Evolutionary conservation across 2,797 vertebrate species (phyloP).

Genomic region (Lophotriccus pileatus): DNA sequence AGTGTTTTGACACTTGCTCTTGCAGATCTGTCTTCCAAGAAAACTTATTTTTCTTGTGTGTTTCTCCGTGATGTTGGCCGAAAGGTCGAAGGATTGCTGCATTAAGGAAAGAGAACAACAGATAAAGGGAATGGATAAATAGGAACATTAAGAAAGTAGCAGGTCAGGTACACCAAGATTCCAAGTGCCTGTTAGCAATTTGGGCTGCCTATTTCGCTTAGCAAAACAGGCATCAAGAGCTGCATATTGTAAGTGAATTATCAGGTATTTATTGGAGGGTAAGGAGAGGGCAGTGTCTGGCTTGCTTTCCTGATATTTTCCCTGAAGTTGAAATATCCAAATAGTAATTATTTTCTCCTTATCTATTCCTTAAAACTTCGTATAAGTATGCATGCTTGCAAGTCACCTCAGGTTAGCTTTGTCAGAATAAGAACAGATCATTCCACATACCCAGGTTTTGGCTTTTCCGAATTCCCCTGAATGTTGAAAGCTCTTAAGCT

Average conservation of each 20-base stretch:
- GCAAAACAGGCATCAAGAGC: background rate
- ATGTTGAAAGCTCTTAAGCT: background rate
- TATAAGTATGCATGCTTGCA: background rate
- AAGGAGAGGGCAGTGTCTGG: background rate
- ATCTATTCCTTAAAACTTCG: background rate
- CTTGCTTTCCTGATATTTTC: background rate
- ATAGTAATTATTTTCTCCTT: background rate
- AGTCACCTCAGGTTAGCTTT: background rate
- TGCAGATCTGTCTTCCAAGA: rapidly evolving
- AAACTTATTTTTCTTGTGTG: background rate
- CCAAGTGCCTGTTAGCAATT: background rate
- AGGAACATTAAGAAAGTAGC: background rate
- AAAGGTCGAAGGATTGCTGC: background rate
- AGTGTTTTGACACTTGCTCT: background rate
- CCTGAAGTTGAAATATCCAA: background rate
- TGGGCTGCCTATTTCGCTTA: background rate
- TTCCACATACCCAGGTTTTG: background rate
- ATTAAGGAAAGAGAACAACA: background rate
- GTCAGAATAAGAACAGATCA: background rate
- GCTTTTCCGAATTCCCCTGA: background rate
- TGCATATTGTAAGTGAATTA: background rate
- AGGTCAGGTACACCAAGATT: background rate
- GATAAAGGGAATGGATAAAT: background rate
- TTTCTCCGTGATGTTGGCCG: background rate
- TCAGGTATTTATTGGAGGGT: background rate